Evolutionary conservation across 1,140 invertebrate species (phyloP).

Genomic region (Cydia strobilella): DNA sequence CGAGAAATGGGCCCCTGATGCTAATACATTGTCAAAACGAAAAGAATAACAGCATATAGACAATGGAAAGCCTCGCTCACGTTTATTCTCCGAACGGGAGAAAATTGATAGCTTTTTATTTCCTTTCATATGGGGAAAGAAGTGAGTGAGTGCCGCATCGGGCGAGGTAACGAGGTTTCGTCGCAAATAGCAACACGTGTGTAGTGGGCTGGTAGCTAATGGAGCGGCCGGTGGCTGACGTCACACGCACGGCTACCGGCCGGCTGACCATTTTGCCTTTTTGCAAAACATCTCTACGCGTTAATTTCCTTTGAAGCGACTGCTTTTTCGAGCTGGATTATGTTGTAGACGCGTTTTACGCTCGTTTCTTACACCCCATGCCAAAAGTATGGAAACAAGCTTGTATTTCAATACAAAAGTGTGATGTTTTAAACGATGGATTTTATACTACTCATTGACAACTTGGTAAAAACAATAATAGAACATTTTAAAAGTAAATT

Average conservation of each 20-base stretch:
- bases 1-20: no score
- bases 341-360: neutral
- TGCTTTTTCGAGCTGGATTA: neutral
- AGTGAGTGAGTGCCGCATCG: conserved; percentile 47
- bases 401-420: no score
- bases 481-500: no score
- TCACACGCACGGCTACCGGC: neutral
- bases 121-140: conserved; percentile 40
- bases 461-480: no score
- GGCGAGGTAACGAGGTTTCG: conserved; percentile 53
- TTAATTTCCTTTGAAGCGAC: neutral
- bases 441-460: no score
- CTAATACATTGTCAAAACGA: conserved; percentile 7
- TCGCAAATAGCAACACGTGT: conserved; percentile 53
- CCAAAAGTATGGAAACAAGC: no score
- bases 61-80: conserved; percentile 4
- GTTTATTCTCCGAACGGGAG: conserved; percentile 15
- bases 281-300: neutral
- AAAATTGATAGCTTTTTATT: conserved; percentile 50
- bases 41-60: neutral
- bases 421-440: no score
- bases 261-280: neutral
- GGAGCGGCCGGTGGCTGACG: conserved; percentile 34
- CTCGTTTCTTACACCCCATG: no score
- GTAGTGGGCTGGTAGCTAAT: conserved; percentile 40